Base-by-base conservation (phyloP, 2,797 vertebrate genomes). In the Enteromius trimaculatus region DNA sequence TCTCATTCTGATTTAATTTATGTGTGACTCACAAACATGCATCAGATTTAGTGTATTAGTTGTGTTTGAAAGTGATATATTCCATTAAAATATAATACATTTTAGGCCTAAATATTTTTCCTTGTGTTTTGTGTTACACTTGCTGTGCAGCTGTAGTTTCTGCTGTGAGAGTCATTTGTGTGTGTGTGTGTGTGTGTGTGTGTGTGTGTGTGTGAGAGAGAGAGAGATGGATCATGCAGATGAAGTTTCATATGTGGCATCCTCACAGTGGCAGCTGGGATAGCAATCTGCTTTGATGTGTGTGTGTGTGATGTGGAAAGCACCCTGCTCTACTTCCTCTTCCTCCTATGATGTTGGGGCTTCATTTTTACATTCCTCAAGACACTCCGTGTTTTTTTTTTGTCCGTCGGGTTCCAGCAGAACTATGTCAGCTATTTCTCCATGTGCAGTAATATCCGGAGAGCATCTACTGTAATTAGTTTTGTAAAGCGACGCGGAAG, bases 211-310 rank as follows among this genome's bases (percentile, higher is more conserved):
- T 86, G 3, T 70, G 80, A 66, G 77, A 86, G 77, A 37, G 4
- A 87, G 74, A 39, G 2, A 11, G 89, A 93, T 92, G 89, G 90
- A 86, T 95, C 93, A 90, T 91, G 91, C 93, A 95, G 92, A 94
- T 93, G 92, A 93, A 89, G 86, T 87, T 89, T 90, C 89, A 90
- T 81, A 88, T 90, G 91, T 89, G 89, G 89, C 88, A 88, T 90
- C 90, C 89, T 90, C 90, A 86, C 29, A 6, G 87, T 84, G 78
- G 60, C 94, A 95, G 93, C 94, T 95, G 94, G 92, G 93, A 93
- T 94, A 93, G 91, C 91, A 91, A 93, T 95, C 92, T 94, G 87
- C 91, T 93, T 94, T 94, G 91, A 94, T 84, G 74, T 72, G 79
- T 79, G 82, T 66, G 79, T 76, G 69, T 83, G 87, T 90, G 87